These are phyloP conservation scores for Calypte anna DNA, from an alignment of 2,113 vertebrate genomes.

Conservation along the genomic window DNA sequence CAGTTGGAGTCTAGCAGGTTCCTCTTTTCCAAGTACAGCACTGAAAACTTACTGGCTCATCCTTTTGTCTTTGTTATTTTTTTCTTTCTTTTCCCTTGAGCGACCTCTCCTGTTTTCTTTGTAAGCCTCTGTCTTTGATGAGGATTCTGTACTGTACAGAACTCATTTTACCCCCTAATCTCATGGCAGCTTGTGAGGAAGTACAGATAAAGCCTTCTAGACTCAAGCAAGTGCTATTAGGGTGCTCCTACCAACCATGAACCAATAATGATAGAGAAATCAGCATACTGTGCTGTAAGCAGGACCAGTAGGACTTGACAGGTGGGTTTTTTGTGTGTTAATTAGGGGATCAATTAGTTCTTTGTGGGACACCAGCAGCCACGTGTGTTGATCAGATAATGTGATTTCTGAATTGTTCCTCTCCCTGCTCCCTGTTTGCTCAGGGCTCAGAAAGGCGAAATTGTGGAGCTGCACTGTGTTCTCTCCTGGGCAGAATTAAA, in stretches of 20 bases:
- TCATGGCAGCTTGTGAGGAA: not conserved
- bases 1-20: not conserved
- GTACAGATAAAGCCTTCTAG: not conserved
- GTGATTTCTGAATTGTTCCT: not conserved
- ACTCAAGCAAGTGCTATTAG: not conserved
- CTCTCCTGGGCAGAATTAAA: not conserved
- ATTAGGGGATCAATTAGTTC: not conserved
- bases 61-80: not conserved
- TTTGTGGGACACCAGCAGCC: not conserved
- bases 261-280: not conserved
- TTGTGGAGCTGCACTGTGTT: not conserved
- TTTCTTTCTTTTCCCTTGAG: slow-evolving; percentile 54
- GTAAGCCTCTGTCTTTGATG: not conserved
- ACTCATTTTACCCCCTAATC: not conserved
- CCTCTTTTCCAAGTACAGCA: not conserved
- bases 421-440: not conserved
- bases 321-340: not conserved
- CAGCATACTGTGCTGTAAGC: not conserved
- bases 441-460: not conserved
- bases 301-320: not conserved
- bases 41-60: not conserved
- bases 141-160: not conserved
- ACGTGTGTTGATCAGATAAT: not conserved
- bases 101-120: slow-evolving; percentile 46
- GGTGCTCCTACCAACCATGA: not conserved